Conservation (phyloP, 1,140 invertebrate genomes). For the Brachionus rotundiformis region DNA sequence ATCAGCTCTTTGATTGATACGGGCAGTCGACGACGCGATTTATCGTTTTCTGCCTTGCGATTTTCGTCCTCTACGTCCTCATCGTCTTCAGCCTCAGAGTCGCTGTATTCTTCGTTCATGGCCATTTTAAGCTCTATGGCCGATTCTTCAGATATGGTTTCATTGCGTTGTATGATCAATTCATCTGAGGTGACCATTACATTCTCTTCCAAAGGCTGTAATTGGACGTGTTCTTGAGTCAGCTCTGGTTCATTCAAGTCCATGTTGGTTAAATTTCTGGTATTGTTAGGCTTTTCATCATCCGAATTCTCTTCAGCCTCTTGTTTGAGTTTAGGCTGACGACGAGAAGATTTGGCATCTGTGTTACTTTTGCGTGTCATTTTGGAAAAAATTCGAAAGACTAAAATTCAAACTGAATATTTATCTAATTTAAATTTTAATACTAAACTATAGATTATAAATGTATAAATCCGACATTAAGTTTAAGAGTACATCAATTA, state of each 20-base stretch:
- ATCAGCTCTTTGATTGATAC: constrained; percentile 44
- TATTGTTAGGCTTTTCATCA: neutral
- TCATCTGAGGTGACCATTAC: neutral
- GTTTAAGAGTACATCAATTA: constrained; percentile 18
- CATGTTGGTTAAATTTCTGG: neutral
- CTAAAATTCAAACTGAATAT: neutral
- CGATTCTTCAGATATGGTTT: neutral
- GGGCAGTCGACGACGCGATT: constrained; percentile 12
- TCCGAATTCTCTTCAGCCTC: neutral
- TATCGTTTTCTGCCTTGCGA: constrained; percentile 3
- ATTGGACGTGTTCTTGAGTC: neutral
- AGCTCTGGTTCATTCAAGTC: constrained; percentile 8
- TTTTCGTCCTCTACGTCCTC: constrained; percentile 21
- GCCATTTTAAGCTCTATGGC: neutral
- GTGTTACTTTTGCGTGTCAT: constrained; percentile 3
- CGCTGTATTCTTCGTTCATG: constrained; percentile 8
- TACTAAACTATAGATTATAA: neutral
- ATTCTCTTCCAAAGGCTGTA: constrained; percentile 26
- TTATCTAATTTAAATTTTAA: neutral
- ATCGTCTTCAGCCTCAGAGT: constrained; percentile 24
- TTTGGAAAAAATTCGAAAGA: neutral
- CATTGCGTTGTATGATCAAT: constrained; percentile 30
- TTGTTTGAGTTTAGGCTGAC: neutral
- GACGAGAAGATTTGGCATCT: neutral
- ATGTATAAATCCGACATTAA: constrained; percentile 38